Percentiles rank a stretch among this genome's conserved stretches.
Conservation (phyloP, 2,888 invertebrate genomes). For the Idaea aversata region DNA sequence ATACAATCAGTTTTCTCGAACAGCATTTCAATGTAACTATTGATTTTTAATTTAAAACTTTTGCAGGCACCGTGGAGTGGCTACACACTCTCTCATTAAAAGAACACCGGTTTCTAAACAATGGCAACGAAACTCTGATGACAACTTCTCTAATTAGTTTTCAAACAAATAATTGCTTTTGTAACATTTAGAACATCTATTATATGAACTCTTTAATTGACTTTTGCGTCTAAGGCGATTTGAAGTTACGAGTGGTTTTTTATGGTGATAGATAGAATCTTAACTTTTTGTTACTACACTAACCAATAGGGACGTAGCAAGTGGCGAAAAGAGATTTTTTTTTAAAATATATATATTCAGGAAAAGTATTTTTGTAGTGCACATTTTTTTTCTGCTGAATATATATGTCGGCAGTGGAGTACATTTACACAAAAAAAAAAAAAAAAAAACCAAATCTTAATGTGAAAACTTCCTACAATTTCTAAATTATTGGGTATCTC, state of each 20-base stretch:
- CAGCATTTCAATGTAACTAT: neutral
- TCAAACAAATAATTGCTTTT: neutral
- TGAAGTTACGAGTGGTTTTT: neutral
- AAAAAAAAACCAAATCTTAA: too few relatives aligned
- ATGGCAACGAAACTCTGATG: neutral
- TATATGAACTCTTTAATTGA: neutral
- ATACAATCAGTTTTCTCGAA: neutral
- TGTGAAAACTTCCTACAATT: too few relatives aligned
- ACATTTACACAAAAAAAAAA: too few relatives aligned
- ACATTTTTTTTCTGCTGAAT: too few relatives aligned
- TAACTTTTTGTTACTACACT: too few relatives aligned
- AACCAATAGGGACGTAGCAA: too few relatives aligned
- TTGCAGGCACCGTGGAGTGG: neutral
- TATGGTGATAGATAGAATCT: too few relatives aligned
- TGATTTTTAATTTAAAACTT: neutral
- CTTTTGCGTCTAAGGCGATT: neutral
- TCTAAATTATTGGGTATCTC: too few relatives aligned
- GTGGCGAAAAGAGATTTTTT: too few relatives aligned
- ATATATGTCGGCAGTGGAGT: too few relatives aligned
- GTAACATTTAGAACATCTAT: neutral
- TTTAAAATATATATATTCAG: too few relatives aligned
- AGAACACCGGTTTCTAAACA: neutral
- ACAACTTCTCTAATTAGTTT: neutral
- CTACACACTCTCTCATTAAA: neutral
- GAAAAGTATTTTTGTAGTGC: too few relatives aligned